These are phyloP conservation scores for Dasypogon diadema DNA, from an alignment of 2,888 invertebrate species.

Conservation along the genomic window DNA sequence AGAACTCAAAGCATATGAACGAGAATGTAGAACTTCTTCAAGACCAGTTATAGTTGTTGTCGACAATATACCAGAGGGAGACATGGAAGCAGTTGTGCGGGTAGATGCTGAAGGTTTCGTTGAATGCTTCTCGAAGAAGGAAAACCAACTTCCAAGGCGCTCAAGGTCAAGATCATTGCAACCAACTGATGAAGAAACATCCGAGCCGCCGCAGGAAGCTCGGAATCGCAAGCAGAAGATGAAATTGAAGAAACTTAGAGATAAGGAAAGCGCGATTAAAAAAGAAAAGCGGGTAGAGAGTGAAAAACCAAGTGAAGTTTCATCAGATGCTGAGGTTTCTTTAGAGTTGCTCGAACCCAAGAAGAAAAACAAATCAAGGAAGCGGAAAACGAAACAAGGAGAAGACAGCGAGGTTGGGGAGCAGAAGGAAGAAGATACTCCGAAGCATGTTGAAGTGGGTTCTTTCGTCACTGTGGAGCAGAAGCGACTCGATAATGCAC, in stretches of 20 bases:
- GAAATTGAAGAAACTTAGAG: slow-evolving; percentile 1
- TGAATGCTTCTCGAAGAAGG: slow-evolving; percentile 48
- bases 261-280: not conserved
- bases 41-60: slow-evolving; percentile 43
- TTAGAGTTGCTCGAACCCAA: not conserved
- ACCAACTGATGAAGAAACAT: not conserved
- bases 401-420: not conserved
- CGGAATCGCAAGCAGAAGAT: not conserved
- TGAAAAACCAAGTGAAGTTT: not conserved
- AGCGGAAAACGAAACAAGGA: not conserved
- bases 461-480: not conserved
- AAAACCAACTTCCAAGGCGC: slow-evolving; percentile 41
- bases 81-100: not conserved
- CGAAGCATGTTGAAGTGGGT: not conserved
- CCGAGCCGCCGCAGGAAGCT: not conserved
- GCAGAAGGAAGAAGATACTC: not conserved
- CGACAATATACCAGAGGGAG: not conserved
- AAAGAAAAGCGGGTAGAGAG: no score
- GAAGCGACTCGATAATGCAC: not conserved
- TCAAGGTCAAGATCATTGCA: slow-evolving; percentile 44
- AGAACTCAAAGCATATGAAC: not conserved
- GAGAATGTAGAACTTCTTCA: not conserved
- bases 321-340: not conserved
- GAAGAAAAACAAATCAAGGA: not conserved
- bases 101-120: slow-evolving; percentile 69